Evolutionary conservation across 2,113 vertebrate genomes (phyloP), one percentile per base, ranked within the genome.

Genomic region (Gadus macrocephalus): DNA sequence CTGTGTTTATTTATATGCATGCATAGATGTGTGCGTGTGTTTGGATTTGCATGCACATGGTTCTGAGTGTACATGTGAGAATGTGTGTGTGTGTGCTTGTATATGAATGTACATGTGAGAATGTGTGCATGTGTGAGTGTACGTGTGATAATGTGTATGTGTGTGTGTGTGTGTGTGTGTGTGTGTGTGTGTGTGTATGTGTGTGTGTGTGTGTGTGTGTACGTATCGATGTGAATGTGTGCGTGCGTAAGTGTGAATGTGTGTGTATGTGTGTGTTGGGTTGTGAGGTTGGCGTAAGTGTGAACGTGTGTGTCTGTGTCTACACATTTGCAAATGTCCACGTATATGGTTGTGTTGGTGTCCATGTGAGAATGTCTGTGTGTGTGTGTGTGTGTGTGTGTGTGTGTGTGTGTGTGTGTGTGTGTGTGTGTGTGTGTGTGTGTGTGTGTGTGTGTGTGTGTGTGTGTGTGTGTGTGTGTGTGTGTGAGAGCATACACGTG

Each of bases 221-320:
- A 49, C 42, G 55, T 16, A n/a, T 61, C 25, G 66, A 35, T 73
- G 53, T 69, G 60, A 58, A 58, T n/a, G 15, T 58, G 55, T 58
- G 53, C 8, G 53, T 12, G 55, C 15, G 15, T 17, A 16, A 17
- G 55, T n/a, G 55, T 9, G 17, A 17, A 11, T 14, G 55, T 17
- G 55, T 58, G 15, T 56, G 14, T 56, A 17, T 56, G 14, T 56
- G 55, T 15, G 14, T 56, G 17, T 56, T 53, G 53, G 8, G 53
- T 53, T 15, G 53, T 15, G 15, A 8, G 25, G 38, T 42, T 42
- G 11, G 38, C 38, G 11, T 58, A 5, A 16, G 16, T 58, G 55
- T 58, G 55, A 17, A 14, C 12, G 42, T 49, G 9, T 49, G 42
- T 49, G 42, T 49, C 9, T 49, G 42, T 49, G 42, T 49, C 7